Percentiles rank a stretch among this genome's conserved stretches.
phyloP scores from a whole-genome alignment of 2,113 vertebrate genomes.

The Psilopsiagon aurifrons region DNA sequence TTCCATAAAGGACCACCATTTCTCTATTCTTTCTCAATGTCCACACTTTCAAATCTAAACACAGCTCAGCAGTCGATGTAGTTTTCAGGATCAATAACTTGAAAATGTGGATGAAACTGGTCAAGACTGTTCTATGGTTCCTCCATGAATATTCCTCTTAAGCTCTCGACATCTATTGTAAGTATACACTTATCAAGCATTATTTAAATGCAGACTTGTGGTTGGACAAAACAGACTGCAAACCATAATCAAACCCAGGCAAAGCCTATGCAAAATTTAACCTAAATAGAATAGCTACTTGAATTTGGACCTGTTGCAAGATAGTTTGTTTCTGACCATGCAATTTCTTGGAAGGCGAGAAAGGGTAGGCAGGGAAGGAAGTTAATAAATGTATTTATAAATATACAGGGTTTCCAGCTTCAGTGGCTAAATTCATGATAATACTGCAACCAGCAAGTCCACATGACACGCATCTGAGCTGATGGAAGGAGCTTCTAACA shows the following conservation, averaged over 20 bases:
- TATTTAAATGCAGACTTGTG: background rate
- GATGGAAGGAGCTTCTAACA: background rate
- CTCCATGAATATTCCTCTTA: background rate
- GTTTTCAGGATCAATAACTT: background rate
- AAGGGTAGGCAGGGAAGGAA: background rate
- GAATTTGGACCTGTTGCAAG: background rate
- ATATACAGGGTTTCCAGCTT: background rate
- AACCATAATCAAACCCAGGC: background rate
- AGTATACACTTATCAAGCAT: background rate
- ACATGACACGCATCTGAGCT: background rate
- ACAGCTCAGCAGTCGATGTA: background rate
- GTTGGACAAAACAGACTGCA: background rate
- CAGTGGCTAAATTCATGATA: background rate
- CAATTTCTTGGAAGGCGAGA: background rate
- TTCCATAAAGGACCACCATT: background rate
- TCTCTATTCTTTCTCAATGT: background rate
- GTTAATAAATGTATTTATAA: background rate
- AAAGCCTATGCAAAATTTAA: conserved; percentile 24
- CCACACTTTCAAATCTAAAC: background rate
- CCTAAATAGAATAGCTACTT: background rate
- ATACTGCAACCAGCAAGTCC: background rate
- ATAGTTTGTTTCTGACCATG: background rate
- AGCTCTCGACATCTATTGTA: background rate
- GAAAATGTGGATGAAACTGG: background rate
- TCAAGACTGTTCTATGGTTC: background rate